phyloP scores from a whole-genome alignment of 2,888 invertebrate species.

The Cephus spinipes region DNA sequence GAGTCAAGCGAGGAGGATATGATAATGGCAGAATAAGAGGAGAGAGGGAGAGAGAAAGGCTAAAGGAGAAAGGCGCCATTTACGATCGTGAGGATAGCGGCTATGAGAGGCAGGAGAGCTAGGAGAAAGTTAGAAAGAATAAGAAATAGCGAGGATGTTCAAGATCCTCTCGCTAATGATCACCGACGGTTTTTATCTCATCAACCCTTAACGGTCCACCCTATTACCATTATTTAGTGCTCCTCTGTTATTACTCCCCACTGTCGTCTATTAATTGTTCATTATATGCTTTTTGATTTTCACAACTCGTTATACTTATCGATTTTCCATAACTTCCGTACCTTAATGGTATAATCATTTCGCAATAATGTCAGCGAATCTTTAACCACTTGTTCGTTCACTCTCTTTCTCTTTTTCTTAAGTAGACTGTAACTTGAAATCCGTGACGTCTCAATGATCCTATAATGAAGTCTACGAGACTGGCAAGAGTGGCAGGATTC shows the following conservation, averaged over 20 bases:
- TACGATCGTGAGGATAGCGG: background rate
- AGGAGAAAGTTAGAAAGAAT: slow-evolving; percentile 8
- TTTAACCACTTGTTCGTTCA: no score
- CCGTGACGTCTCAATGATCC: slow-evolving; percentile 24
- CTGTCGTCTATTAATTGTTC: background rate
- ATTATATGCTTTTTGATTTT: background rate
- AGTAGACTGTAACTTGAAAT: no score
- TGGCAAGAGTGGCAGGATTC: no score
- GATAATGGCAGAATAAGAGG: slow-evolving; percentile 4
- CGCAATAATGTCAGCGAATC: no score
- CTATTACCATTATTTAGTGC: slow-evolving; percentile 10
- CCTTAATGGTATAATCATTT: no score
- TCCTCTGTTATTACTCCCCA: background rate
- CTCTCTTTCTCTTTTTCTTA: no score
- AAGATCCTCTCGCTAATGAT: slow-evolving; percentile 6
- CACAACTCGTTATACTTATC: background rate
- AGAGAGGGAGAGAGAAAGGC: slow-evolving; percentile 5
- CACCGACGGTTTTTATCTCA: slow-evolving; percentile 22
- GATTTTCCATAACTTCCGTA: no score
- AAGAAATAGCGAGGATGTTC: slow-evolving; percentile 3
- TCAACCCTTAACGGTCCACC: slow-evolving; percentile 9
- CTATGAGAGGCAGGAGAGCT: background rate
- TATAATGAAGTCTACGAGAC: slow-evolving; percentile 25
- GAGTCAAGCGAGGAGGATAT: background rate
- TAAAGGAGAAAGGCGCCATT: background rate